phyloP scores from a whole-genome alignment of 1,140 invertebrate species.

The Monomorium pharaonis region DNA sequence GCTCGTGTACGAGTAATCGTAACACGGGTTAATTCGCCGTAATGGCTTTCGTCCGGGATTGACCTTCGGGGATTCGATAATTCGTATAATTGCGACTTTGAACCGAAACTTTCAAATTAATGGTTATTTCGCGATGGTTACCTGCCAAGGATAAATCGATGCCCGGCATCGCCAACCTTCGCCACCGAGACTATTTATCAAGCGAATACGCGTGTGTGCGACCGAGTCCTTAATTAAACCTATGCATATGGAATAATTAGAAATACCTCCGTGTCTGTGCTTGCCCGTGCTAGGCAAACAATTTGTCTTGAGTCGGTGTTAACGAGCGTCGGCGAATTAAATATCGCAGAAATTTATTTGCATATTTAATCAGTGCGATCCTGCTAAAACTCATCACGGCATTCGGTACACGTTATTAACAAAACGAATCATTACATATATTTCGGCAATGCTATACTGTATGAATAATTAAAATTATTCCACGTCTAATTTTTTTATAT shows the following conservation, averaged over 20 bases:
- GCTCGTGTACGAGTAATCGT: neutral
- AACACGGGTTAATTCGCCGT: conserved; percentile 34
- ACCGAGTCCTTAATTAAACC: conserved; percentile 75
- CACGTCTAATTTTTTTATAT: neutral
- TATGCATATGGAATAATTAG: conserved; percentile 75
- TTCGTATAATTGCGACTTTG: conserved; percentile 65
- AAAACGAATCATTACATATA: neutral
- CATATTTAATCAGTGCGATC: conserved; percentile 34
- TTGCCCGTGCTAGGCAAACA: conserved; percentile 44
- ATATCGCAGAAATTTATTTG: conserved; percentile 55
- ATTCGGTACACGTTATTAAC: neutral
- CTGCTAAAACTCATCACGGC: neutral
- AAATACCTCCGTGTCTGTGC: conserved; percentile 49
- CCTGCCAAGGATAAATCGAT: conserved; percentile 76
- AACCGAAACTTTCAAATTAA: conserved; percentile 68
- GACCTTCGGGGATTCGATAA: conserved; percentile 61
- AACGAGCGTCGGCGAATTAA: conserved; percentile 52
- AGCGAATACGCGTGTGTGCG: conserved; percentile 53
- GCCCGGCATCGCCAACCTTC: conserved; percentile 71
- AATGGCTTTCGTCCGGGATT: conserved; percentile 40
- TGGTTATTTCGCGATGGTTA: conserved; percentile 65
- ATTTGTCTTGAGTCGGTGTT: conserved; percentile 49
- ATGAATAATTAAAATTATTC: neutral
- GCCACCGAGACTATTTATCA: conserved; percentile 75
- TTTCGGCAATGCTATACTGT: neutral